Evolutionary conservation across 1,140 invertebrate genomes (phyloP).

Genomic region (Atta colombica): DNA sequence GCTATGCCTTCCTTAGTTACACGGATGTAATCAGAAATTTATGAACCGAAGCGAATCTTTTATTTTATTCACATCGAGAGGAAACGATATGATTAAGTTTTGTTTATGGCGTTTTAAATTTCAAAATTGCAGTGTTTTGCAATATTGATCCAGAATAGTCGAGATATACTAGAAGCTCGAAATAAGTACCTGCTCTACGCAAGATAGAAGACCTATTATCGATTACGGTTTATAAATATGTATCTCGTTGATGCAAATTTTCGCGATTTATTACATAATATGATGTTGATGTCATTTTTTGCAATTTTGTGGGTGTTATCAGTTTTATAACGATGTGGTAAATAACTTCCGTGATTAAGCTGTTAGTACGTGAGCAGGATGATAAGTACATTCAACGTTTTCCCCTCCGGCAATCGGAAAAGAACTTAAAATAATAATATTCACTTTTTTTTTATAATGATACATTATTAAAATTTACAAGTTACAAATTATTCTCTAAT

Average conservation of each 20-base stretch:
- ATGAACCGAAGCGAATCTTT: slow-evolving; percentile 20
- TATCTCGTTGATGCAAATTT: neutral
- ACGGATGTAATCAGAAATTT: slow-evolving; percentile 36
- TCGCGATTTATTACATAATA: slow-evolving; percentile 22
- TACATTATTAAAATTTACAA: neutral
- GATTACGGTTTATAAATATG: slow-evolving; percentile 17
- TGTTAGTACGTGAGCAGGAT: slow-evolving; percentile 34
- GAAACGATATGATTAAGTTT: slow-evolving; percentile 32
- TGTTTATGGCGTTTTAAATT: slow-evolving; percentile 1
- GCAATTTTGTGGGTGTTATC: slow-evolving; percentile 23
- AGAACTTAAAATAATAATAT: slow-evolving; percentile 11
- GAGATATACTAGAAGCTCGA: slow-evolving; percentile 1
- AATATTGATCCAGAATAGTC: neutral
- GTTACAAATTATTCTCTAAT: neutral
- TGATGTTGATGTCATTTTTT: slow-evolving; percentile 25
- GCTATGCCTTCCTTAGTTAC: neutral
- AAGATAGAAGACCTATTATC: neutral
- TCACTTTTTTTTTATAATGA: slow-evolving; percentile 30
- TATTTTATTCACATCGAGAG: slow-evolving; percentile 5
- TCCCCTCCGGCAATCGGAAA: slow-evolving; percentile 16
- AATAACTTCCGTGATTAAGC: slow-evolving; percentile 49
- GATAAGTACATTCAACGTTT: slow-evolving; percentile 4
- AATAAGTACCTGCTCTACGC: slow-evolving; percentile 7
- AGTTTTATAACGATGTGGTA: slow-evolving; percentile 25
- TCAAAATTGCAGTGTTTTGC: slow-evolving; percentile 8